These are phyloP conservation scores for Andricus curvator DNA, from an alignment of 2,888 invertebrate species.

Conservation along the genomic window DNA sequence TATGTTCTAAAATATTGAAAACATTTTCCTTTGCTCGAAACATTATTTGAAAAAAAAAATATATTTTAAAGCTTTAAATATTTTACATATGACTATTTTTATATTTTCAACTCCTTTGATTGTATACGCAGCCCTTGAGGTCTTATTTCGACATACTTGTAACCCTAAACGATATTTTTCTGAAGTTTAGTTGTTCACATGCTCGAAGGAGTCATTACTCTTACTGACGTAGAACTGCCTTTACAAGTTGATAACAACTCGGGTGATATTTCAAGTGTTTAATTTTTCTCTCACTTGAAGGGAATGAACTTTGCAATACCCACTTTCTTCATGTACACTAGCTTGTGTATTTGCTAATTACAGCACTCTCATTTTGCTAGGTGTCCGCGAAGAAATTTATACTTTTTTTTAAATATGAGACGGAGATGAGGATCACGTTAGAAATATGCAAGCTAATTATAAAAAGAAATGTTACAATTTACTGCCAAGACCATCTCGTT, in stretches of 20 bases:
- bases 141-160: not conserved
- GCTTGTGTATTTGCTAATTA: constrained; percentile 14
- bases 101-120: no score
- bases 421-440: constrained; percentile 21
- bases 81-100: no score
- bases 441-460: constrained; percentile 22
- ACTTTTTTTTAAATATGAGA: constrained; percentile 30
- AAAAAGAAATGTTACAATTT: constrained; percentile 31
- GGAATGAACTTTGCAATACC: constrained; percentile 46
- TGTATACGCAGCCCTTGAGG: no score
- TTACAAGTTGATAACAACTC: constrained; percentile 61
- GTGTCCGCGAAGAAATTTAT: constrained; percentile 26
- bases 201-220: constrained; percentile 48
- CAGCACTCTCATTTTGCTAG: constrained; percentile 16
- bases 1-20: no score
- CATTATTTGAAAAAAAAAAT: no score
- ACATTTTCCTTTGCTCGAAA: no score
- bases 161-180: constrained; percentile 29
- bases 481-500: constrained; percentile 34
- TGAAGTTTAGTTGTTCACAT: constrained; percentile 50
- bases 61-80: no score
- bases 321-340: not conserved
- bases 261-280: constrained; percentile 57
- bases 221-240: constrained; percentile 49
- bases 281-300: constrained; percentile 55